Percentiles rank a stretch among this genome's conserved stretches.
Conservation (phyloP, 1,140 invertebrate species). For the Lasioglossum albipes region DNA sequence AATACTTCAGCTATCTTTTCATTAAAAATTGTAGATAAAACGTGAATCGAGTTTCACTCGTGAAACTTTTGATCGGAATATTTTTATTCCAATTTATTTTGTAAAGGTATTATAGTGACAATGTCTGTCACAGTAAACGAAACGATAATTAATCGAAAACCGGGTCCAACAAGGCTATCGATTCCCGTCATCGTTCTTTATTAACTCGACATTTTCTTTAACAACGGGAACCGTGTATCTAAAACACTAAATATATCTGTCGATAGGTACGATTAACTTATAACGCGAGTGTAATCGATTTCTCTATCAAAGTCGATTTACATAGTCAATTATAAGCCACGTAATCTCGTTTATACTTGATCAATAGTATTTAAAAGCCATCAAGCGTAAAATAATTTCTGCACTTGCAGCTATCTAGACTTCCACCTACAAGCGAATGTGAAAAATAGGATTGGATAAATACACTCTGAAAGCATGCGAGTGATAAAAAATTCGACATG, state of each 20-base stretch:
- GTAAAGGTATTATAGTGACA: background rate
- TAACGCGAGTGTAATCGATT: slow-evolving; percentile 22
- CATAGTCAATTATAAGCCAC: slow-evolving; percentile 8
- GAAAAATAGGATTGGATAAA: no score
- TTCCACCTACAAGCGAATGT: background rate
- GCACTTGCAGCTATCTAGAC: background rate
- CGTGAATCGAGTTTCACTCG: no score
- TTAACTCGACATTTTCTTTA: slow-evolving; percentile 8
- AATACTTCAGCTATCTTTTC: no score
- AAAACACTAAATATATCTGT: slow-evolving; percentile 3
- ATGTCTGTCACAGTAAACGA: background rate
- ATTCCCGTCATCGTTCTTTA: slow-evolving; percentile 7
- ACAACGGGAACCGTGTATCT: background rate
- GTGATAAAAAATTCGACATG: no score
- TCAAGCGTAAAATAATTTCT: no score
- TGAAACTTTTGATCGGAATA: background rate
- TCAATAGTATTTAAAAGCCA: no score
- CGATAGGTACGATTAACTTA: slow-evolving; percentile 11
- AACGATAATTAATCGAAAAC: background rate
- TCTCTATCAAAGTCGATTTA: background rate
- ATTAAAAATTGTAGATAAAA: no score
- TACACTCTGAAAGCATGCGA: no score
- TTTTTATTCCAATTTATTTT: background rate
- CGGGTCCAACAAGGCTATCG: slow-evolving; percentile 4
- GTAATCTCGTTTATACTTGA: background rate